Evolutionary conservation across 2,797 vertebrate genomes (phyloP), one percentile per base, ranked within the genome.

Genomic region (Microtus obscurus): DNA sequence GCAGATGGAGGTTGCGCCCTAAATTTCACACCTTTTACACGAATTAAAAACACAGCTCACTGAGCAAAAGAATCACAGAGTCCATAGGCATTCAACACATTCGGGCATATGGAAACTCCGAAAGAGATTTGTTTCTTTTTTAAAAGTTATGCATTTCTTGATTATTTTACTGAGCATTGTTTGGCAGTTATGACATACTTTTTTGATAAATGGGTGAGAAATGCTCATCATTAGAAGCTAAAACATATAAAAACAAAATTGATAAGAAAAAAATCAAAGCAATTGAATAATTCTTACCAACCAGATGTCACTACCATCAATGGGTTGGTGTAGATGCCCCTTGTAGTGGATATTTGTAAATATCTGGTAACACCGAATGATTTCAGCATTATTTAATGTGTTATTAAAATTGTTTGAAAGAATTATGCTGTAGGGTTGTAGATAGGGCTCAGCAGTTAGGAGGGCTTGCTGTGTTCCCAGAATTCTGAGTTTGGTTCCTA

Each of bases 11-110:
- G 14, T 4, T 3, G 37, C 21, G 14, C 11, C 5, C 43, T 4
- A 94, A 93, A 83, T 80, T 73, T 67, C 31, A 45, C 67, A 12
- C 37, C 13, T 4, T 43, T 56, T 31, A 0, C 4, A 2, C 65
- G 17, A 93, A 48, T 2, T 45, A 45, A 82, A 93, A 85, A 93
- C n/a, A 93, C 21, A 89, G 83, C 85, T 63, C 91, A 48, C 37
- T 82, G 63, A 92, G n/a, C 27, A 19, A 6, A 76, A 48, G 45
- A 65, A 45, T 59, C 61, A 63, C 27, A 91, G 43, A 82, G 34
- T 63, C 12, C 63, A 89, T 5, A 48, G 56, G 31, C 34, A 89
- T 59, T 40, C 71, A 59, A 53, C 53, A 59, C 65, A 59, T 74
- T 74, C 3, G 37, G 69, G 63, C 21, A 78, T 16, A 74, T 4